Percentiles rank a stretch among this genome's conserved stretches.
phyloP scores from a whole-genome alignment of 1,140 invertebrate species.

The Dendroctonus valens region DNA sequence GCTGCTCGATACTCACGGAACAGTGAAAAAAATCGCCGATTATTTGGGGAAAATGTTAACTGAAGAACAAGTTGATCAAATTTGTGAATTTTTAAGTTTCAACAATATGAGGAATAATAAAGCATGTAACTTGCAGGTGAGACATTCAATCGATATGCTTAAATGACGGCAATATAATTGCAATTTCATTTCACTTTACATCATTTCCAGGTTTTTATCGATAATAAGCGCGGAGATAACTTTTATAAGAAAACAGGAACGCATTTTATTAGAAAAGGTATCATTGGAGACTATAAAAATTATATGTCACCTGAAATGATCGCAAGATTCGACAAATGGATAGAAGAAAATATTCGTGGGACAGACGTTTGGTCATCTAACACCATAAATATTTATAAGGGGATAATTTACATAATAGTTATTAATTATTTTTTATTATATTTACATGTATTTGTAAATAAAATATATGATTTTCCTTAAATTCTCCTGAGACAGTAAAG shows the following conservation, averaged over 20 bases:
- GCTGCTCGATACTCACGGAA: conserved; percentile 66
- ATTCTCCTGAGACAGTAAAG: too few species aligned
- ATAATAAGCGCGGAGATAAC: conserved; percentile 53
- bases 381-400: too few species aligned
- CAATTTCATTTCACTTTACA: conserved; percentile 45
- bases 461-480: too few species aligned
- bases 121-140: conserved; percentile 61
- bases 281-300: conserved; percentile 83
- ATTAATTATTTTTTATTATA: too few species aligned
- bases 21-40: conserved; percentile 65
- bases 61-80: conserved; percentile 62
- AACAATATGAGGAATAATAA: conserved; percentile 77
- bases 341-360: conserved; percentile 62
- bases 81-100: conserved; percentile 76
- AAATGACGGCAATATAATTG: background rate
- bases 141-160: too few species aligned
- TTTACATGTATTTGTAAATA: too few species aligned
- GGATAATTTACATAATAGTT: too few species aligned
- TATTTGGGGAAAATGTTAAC: conserved; percentile 70
- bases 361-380: conserved; percentile 49
- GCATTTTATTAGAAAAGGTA: conserved; percentile 76
- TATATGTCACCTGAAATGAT: conserved; percentile 72
- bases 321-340: conserved; percentile 73
- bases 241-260: conserved; percentile 56
- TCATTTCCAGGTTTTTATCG: conserved; percentile 59